Percentiles rank a stretch among this genome's conserved stretches.
These are phyloP conservation scores for Carduelis carduelis DNA, from an alignment of 2,797 vertebrate genomes.

Conservation along the genomic window DNA sequence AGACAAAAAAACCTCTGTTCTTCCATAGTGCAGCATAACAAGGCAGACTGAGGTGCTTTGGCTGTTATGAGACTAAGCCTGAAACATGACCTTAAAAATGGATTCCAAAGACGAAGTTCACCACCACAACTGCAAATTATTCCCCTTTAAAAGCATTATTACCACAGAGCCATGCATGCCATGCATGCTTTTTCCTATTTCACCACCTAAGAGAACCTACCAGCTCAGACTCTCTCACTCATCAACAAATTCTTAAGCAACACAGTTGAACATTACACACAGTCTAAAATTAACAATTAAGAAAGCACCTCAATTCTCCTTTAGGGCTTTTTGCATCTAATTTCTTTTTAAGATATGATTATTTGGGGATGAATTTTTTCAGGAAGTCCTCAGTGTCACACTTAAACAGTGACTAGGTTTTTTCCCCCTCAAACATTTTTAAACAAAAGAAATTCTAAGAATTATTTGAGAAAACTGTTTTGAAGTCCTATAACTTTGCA, in stretches of 20 bases:
- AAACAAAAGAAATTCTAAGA: background rate
- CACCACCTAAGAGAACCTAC: background rate
- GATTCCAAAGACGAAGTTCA: background rate
- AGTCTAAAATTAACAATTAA: background rate
- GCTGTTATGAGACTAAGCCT: background rate
- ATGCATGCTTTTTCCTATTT: background rate
- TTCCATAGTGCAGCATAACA: background rate
- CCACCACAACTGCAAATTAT: background rate
- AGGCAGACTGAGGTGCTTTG: background rate
- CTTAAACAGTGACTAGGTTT: background rate
- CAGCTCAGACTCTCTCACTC: background rate
- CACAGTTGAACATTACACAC: accelerated
- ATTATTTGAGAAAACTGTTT: background rate
- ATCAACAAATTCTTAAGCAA: background rate
- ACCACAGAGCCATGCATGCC: background rate
- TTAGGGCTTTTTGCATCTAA: background rate
- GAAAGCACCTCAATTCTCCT: background rate
- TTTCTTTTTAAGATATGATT: background rate
- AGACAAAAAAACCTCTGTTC: background rate
- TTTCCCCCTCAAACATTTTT: background rate
- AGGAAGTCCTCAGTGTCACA: background rate
- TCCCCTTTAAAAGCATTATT: background rate
- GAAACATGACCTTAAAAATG: background rate
- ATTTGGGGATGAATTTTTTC: background rate
- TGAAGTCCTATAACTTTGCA: background rate